These are phyloP conservation scores for Platichthys stellatus DNA, from an alignment of 2,113 vertebrate genomes.

Conservation along the genomic window DNA sequence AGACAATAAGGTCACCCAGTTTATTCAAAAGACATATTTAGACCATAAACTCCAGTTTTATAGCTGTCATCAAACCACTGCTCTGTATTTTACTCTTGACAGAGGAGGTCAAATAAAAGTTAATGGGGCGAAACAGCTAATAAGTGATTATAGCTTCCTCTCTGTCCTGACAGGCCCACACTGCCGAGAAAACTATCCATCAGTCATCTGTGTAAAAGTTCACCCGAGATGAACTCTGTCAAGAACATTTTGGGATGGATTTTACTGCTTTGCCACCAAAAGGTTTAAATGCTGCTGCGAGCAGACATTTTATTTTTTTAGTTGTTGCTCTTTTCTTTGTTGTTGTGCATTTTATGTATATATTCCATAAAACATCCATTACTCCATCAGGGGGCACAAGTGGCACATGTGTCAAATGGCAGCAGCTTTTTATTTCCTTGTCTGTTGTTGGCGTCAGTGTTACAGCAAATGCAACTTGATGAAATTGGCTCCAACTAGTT, in stretches of 20 bases:
- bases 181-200: neutral
- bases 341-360: neutral
- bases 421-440: constrained; percentile 3
- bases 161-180: neutral
- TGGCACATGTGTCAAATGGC: neutral
- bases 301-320: neutral
- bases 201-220: neutral
- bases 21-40: neutral
- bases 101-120: neutral
- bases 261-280: neutral
- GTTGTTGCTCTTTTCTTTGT: neutral
- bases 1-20: constrained; percentile 1
- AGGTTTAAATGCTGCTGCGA: neutral
- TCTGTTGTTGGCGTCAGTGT: neutral
- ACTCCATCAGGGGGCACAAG: neutral
- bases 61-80: neutral
- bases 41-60: neutral
- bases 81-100: neutral
- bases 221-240: neutral
- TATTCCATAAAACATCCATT: neutral
- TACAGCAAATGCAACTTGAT: neutral
- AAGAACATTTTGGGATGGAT: neutral
- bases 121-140: neutral
- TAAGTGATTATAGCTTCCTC: neutral
- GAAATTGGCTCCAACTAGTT: neutral